A percentile compares a stretch with the other conserved stretches of the same genome.
Evolutionary conservation across 2,888 invertebrate species (phyloP).

Genomic region (Sycophila texana): DNA sequence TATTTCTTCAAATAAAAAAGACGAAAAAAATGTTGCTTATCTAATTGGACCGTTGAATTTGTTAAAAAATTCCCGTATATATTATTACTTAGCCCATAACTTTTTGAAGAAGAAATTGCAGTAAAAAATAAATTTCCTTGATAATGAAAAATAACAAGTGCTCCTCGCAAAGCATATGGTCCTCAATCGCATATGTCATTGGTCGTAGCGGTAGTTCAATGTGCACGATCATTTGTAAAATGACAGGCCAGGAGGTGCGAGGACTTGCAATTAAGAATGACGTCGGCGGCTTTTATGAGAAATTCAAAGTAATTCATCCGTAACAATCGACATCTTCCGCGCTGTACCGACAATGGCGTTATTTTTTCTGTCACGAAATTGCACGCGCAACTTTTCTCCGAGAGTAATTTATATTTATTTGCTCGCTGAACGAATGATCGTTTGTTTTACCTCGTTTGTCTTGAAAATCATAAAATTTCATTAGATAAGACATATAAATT

Average conservation of each 20-base stretch:
- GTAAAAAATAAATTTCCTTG: not conserved
- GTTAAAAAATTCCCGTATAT: no score
- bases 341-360: not conserved
- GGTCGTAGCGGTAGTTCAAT: slow-evolving; percentile 11
- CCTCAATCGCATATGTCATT: slow-evolving; percentile 25
- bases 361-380: slow-evolving; percentile 4
- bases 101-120: not conserved
- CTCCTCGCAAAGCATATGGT: not conserved
- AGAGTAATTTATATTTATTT: no score
- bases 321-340: slow-evolving; percentile 31
- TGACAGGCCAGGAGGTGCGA: slow-evolving; percentile 5
- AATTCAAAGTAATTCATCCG: slow-evolving; percentile 30
- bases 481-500: no score
- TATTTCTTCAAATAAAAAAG: no score
- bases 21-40: no score
- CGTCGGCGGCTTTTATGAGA: slow-evolving; percentile 8
- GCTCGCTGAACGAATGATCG: no score
- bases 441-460: no score
- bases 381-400: not conserved
- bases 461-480: no score
- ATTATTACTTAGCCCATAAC: not conserved
- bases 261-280: slow-evolving; percentile 19
- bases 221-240: slow-evolving; percentile 13
- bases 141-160: not conserved
- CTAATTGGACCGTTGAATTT: no score